Evolutionary conservation across 2,888 invertebrate genomes (phyloP).

Genomic region (Papilio elwesi): DNA sequence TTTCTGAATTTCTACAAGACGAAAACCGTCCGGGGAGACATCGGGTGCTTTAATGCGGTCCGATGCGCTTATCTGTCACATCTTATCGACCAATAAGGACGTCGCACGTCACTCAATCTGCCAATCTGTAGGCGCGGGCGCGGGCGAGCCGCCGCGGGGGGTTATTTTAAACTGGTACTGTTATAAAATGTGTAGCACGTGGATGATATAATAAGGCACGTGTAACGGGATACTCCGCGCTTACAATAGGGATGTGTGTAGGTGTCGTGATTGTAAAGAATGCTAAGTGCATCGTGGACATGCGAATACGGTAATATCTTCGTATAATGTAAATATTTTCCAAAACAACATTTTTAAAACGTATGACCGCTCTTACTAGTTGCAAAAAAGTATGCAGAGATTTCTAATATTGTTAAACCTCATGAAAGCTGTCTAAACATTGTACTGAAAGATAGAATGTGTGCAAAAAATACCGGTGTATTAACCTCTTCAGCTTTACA

Average conservation of each 20-base stretch:
- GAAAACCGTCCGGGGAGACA: conserved; percentile 71
- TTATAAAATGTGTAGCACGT: conserved; percentile 42
- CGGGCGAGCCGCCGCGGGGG: conserved; percentile 76
- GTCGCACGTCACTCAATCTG: conserved; percentile 82
- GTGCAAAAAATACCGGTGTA: too few relatives aligned
- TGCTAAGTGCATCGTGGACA: background rate
- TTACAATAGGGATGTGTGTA: conserved; percentile 15
- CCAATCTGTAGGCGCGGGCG: conserved; percentile 70
- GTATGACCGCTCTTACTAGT: background rate
- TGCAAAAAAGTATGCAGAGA: too few relatives aligned
- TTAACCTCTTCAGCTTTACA: too few relatives aligned
- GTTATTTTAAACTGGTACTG: conserved; percentile 67
- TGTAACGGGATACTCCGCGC: conserved; percentile 34
- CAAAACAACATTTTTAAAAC: background rate
- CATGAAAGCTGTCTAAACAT: too few relatives aligned
- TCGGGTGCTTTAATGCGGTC: conserved; percentile 74
- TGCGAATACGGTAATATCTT: background rate
- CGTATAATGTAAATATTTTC: too few relatives aligned
- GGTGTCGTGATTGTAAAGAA: background rate
- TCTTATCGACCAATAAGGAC: conserved; percentile 83
- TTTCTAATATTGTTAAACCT: too few relatives aligned
- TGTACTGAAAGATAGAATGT: too few relatives aligned
- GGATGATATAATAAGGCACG: conserved; percentile 38
- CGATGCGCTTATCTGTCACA: conserved; percentile 79
- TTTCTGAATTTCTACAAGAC: conserved; percentile 76